Base-by-base conservation (phyloP, 2,113 vertebrate species). In the Odocoileus hemionus region DNA sequence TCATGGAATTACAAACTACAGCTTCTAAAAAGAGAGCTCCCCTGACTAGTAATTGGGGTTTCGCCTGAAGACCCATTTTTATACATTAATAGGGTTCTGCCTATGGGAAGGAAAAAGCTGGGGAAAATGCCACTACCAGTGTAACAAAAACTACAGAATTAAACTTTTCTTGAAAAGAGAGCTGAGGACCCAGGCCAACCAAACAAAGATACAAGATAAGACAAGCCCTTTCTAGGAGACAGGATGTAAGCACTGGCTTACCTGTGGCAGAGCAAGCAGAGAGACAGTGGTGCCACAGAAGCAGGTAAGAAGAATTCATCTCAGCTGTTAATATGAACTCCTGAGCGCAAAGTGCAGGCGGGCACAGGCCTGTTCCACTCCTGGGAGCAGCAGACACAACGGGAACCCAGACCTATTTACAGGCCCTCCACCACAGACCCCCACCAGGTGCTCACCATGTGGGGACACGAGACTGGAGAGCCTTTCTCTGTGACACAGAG, bases 191-290 rank as follows among this genome's bases (percentile, higher is more conserved):
- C 13, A 89, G 33, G n/a, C 19, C 67, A 96, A 70, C 70, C 45
- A 91, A 90, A 54, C 23, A 50, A 61, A 95, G 74, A 91, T 23
- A 6, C 30, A 93, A 87, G 70, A 94, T 92, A 89, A 96, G 70
- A 74, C 36, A 93, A 86, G 7, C 36, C 10, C n/a, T 67, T 92
- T 28, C 26, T 50, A 55, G 43, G 30, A 78, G 10, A 88, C 15
- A n/a, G 30, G 70, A 89, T n/a, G 19, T 21, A 64, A 92, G 21
- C 47, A 16, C 19, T 47, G 64, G 57, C 67, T 95, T 26, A 95
- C 67, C 36, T 87, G 8, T 4, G 50, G 19, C 39, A 90, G 3
- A 79, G 23, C 78, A 47, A 64, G n/a, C 7, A 16, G n/a, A 54
- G 39, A 94, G 64, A 60, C 13, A 47, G 57, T 7, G 17, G 21